Evolutionary conservation across 2,113 vertebrate genomes (phyloP).

Genomic region (Phalacrocorax pelagicus): DNA sequence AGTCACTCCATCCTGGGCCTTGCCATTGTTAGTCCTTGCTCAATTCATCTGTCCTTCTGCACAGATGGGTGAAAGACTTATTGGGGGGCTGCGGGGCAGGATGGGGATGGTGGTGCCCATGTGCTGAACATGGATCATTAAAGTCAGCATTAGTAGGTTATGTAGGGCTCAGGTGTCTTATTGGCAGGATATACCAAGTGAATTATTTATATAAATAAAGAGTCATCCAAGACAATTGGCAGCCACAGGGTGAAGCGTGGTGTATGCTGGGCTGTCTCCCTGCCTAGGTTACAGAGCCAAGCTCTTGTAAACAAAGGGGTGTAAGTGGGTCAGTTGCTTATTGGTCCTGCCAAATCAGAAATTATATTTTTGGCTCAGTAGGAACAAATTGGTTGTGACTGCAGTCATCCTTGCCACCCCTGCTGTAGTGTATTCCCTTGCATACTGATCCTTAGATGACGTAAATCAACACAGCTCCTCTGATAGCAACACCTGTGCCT

Average conservation of each 20-base stretch:
- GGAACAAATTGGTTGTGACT: not conserved
- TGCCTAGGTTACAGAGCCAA: not conserved
- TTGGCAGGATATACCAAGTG: not conserved
- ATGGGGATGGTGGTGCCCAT: not conserved
- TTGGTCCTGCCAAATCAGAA: not conserved
- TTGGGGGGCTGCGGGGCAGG: not conserved
- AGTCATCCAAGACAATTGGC: slow-evolving; percentile 18
- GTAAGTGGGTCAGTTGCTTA: not conserved
- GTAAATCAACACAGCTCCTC: not conserved
- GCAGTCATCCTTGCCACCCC: not conserved
- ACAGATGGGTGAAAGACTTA: slow-evolving; percentile 19
- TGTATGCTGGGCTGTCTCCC: not conserved
- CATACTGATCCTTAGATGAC: not conserved
- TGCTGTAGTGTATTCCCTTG: not conserved
- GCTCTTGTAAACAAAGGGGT: not conserved
- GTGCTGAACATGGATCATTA: slow-evolving; percentile 14
- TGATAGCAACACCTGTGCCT: not conserved
- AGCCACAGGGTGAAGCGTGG: not conserved
- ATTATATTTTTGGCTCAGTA: not conserved
- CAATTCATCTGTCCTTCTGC: not conserved
- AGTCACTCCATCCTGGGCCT: not conserved
- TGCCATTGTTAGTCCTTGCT: not conserved
- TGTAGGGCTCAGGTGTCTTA: slow-evolving; percentile 54
- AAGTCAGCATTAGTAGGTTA: not conserved
- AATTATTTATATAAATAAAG: slow-evolving; percentile 59